A percentile compares a stretch with the other conserved stretches of the same genome.
phyloP scores from a whole-genome alignment of 2,113 vertebrate species.

The Equus quagga region DNA sequence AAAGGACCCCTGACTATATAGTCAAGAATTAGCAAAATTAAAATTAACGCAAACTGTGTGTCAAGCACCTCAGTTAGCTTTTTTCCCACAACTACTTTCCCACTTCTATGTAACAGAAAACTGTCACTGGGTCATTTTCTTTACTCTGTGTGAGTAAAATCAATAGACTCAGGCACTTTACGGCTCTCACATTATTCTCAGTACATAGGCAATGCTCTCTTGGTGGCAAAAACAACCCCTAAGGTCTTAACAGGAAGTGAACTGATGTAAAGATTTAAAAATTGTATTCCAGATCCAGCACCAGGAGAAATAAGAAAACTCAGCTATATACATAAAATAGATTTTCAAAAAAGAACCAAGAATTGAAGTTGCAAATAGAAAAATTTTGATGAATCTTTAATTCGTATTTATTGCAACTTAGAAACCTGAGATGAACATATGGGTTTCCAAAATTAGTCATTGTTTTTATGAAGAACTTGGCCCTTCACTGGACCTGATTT shows the following conservation, averaged over 20 bases:
- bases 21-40: neutral
- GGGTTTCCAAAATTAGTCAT: constrained; percentile 34
- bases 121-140: neutral
- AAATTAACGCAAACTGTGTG: neutral
- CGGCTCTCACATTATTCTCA: neutral
- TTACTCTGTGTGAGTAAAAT: neutral
- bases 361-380: constrained; percentile 42
- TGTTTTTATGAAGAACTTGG: constrained; percentile 40
- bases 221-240: neutral
- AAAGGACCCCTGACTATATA: neutral
- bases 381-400: constrained; percentile 29
- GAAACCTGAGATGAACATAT: constrained; percentile 27
- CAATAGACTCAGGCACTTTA: neutral
- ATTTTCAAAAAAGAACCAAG: constrained; percentile 10
- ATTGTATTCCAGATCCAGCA: neutral
- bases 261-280: neutral
- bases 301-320: neutral
- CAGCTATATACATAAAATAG: neutral
- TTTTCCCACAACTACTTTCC: neutral
- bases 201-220: neutral
- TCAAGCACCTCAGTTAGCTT: neutral
- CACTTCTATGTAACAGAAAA: neutral
- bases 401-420: neutral
- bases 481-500: neutral
- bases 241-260: neutral